Evolutionary conservation across 2,888 invertebrate genomes (phyloP), one percentile per base, ranked within the genome.

Genomic region (Lasioglossum pauxillum): DNA sequence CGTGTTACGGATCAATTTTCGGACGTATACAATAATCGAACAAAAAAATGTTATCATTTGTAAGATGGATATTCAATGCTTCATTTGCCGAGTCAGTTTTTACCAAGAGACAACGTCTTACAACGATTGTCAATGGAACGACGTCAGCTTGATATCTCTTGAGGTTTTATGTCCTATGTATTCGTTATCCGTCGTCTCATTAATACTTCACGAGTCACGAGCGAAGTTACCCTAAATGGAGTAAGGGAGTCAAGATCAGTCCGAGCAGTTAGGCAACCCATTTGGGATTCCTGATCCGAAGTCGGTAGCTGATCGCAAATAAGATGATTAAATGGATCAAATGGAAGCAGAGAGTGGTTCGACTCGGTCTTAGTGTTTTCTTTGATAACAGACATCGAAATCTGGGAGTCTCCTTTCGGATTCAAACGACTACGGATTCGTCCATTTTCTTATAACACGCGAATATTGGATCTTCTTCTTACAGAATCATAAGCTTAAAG

Each of bases 221-320:
- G 23, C 60, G 79, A 79, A 78, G 75, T 85, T 80, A 60, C 69
- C 38, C 80, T 76, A 78, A 86, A 81, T 72, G 69, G 75, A 81
- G 71, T 53, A 53, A 78, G 76, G 31, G 49, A 83, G 82, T 85
- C 82, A 69, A 75, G 83, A 78, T 78, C 86, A 78, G 86, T 49
- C 53, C 27, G 80, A 76, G 35, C 78, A 67, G 60, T 80, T 80
- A 78, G 79, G 69, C 38, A 67, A 78, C 44, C 80, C n/a, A 73
- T 78, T 75, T 75, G 76, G 60, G 75, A 86, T 72, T 80, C 86
- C 77, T 74, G 77, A 60, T n/a, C 8, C 53, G 69, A 77, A 86
- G 82, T 80, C 76, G 85, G 67, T 82, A 35, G 79, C 69, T 77
- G 85, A 86, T 86, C 82, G 86, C 85, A 78, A 85, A 82, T 87